A percentile compares a stretch with the other conserved stretches of the same genome.
These are phyloP conservation scores for Cyaniris semiargus DNA, from an alignment of 2,888 invertebrate genomes.

Conservation along the genomic window DNA sequence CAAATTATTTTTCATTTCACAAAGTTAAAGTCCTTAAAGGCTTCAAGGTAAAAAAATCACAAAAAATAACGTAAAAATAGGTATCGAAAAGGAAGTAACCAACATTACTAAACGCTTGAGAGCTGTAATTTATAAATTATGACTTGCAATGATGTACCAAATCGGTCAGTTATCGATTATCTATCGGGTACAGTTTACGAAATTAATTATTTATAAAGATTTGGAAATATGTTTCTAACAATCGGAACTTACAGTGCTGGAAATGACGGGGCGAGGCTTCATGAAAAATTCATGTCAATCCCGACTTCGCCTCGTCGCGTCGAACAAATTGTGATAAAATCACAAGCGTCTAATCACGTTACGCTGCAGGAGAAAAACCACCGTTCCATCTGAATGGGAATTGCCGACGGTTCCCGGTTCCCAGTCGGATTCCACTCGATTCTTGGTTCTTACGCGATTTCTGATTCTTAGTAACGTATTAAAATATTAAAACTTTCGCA, in stretches of 20 bases:
- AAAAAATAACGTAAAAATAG: neutral
- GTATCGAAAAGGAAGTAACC: neutral
- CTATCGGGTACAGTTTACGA: slow-evolving; percentile 17
- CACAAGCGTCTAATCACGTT: slow-evolving; percentile 64
- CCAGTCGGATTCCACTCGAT: neutral
- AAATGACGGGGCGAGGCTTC: slow-evolving; percentile 66
- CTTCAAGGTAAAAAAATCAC: neutral
- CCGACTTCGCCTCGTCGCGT: slow-evolving; percentile 50
- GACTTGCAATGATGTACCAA: neutral
- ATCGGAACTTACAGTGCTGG: slow-evolving; percentile 50
- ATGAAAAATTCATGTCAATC: slow-evolving; percentile 74
- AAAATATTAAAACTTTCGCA: neutral
- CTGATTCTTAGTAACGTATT: neutral
- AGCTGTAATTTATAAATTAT: neutral
- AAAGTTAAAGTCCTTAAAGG: neutral
- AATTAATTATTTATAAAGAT: slow-evolving; percentile 35
- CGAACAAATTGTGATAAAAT: slow-evolving; percentile 68
- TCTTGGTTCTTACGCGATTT: neutral
- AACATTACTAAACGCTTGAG: neutral
- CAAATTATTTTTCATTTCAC: slow-evolving; percentile 2
- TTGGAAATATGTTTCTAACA: slow-evolving; percentile 44
- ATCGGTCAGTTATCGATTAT: slow-evolving; percentile 27
- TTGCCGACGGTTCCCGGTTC: neutral
- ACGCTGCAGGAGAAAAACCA: slow-evolving; percentile 33
- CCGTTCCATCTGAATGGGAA: neutral